A percentile compares a stretch with the other conserved stretches of the same genome.
Evolutionary conservation across 2,113 vertebrate genomes (phyloP).

Genomic region (Sterna hirundo): DNA sequence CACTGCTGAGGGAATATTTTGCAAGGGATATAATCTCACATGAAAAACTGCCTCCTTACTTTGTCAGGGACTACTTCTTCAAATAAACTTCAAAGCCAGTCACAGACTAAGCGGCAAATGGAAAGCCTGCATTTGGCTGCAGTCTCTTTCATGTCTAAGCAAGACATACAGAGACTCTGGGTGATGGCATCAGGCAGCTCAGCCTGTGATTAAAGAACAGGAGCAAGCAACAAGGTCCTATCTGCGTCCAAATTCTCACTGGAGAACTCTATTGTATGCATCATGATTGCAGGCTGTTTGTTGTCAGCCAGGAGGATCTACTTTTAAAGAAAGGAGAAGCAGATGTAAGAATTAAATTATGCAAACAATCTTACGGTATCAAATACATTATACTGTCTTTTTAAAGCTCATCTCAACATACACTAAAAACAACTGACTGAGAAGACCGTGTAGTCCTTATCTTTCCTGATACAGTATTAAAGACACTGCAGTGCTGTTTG

Average conservation of each 20-base stretch:
- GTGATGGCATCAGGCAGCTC: slow-evolving; percentile 26
- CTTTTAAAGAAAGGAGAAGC: slow-evolving; percentile 42
- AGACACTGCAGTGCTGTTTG: not conserved
- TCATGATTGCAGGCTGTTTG: not conserved
- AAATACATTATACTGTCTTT: slow-evolving; percentile 1
- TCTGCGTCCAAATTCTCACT: slow-evolving; percentile 25
- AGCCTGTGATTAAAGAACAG: slow-evolving; percentile 46
- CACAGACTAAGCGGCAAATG: slow-evolving; percentile 34
- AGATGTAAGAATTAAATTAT: slow-evolving; percentile 41
- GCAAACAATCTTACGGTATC: not conserved
- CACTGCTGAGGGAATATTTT: not conserved
- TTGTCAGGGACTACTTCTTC: slow-evolving; percentile 26
- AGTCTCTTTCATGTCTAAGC: slow-evolving; percentile 49
- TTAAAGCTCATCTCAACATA: not conserved
- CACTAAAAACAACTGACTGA: not conserved
- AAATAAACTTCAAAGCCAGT: slow-evolving; percentile 52
- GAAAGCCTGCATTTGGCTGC: slow-evolving; percentile 37
- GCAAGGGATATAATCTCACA: slow-evolving; percentile 47
- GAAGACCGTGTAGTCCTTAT: not conserved
- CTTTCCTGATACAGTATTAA: not conserved
- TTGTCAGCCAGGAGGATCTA: slow-evolving; percentile 1
- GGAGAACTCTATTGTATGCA: slow-evolving; percentile 10
- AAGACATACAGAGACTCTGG: slow-evolving; percentile 1
- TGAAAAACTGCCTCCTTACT: slow-evolving; percentile 24
- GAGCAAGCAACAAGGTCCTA: slow-evolving; percentile 26